Base-by-base conservation (phyloP, 2,888 invertebrate species). In the Agelastica alni region DNA sequence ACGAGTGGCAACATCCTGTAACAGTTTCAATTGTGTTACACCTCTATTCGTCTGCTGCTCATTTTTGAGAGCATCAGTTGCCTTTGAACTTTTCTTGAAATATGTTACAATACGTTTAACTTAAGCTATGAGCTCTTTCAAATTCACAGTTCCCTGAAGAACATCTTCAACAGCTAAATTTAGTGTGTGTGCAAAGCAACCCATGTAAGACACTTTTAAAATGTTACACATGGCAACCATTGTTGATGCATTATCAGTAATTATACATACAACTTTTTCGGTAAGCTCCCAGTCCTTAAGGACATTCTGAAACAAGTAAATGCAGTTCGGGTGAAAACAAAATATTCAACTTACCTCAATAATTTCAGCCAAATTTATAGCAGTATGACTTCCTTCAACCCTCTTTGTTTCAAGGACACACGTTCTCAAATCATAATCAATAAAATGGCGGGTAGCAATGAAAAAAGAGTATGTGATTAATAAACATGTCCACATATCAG, bases 151-250 rank as follows among this genome's bases (percentile, higher is more conserved):
- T n/a, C n/a, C n/a, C n/a, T 47, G 47, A 4, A 36, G 12, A 28
- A n/a, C 37, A 22, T 47, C 47, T 46, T 36, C 22, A 10, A 46
- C 47, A 14, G 26, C 37, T 12, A 28, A 16, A 47, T 47, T 47
- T 6, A 47, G 13, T 22, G 47, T 37, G 17, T 47, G 47, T 22
- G 22, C 47, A 47, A 47, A 47, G 17, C 47, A 47, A n/a, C 37
- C 36, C 20, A 47, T 34, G n/a, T 47, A 28, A 9, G 28, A 22
- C 3, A 47, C 28, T 12, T 37, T 26, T 10, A 36, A n/a, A 28
- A 16, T 47, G 10, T 28, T 47, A n/a, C 28, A 47, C 10, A 17
- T 28, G 7, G 26, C 28, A 4, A 16, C 17, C 36, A 37, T 47
- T 4, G 5, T 16, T n/a, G 17, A 13, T 13, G 47, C n/a, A 36